Conservation (phyloP, 1,140 invertebrate genomes). For the Lerema accius region DNA sequence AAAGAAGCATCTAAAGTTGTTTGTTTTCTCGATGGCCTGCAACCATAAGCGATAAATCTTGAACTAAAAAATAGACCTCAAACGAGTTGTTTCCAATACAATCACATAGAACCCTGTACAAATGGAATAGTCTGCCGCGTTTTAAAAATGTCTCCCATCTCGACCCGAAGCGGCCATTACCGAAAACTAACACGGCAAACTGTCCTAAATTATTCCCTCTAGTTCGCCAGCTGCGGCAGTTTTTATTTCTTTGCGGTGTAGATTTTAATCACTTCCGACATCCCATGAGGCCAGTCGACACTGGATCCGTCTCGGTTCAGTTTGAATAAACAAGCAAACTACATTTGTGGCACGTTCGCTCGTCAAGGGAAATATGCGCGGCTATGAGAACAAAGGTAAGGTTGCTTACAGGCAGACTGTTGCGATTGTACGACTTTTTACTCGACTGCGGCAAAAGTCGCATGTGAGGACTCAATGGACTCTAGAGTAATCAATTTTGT, state of each 20-base stretch:
- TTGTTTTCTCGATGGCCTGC: no score
- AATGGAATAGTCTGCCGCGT: background rate
- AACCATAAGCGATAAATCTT: no score
- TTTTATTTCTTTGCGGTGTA: slow-evolving; percentile 33
- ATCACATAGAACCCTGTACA: background rate
- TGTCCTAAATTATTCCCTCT: slow-evolving; percentile 31
- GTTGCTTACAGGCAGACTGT: background rate
- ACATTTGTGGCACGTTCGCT: slow-evolving; percentile 30
- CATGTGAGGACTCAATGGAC: no score
- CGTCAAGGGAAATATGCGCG: slow-evolving; percentile 12
- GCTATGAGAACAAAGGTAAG: slow-evolving; percentile 1
- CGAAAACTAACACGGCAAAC: slow-evolving; percentile 23
- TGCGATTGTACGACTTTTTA: background rate
- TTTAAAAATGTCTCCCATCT: slow-evolving; percentile 23
- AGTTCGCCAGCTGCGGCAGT: slow-evolving; percentile 15
- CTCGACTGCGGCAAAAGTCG: no score
- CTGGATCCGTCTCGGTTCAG: slow-evolving; percentile 28
- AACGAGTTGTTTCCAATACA: background rate
- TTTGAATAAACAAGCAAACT: slow-evolving; percentile 36
- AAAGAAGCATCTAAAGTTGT: no score
- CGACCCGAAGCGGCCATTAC: slow-evolving; percentile 13
- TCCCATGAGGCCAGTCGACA: slow-evolving; percentile 24
- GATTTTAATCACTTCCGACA: slow-evolving; percentile 38
- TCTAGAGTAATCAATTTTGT: no score
- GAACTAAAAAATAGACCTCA: no score